Evolutionary conservation across 2,797 vertebrate genomes (phyloP).

Genomic region (Erethizon dorsatum): DNA sequence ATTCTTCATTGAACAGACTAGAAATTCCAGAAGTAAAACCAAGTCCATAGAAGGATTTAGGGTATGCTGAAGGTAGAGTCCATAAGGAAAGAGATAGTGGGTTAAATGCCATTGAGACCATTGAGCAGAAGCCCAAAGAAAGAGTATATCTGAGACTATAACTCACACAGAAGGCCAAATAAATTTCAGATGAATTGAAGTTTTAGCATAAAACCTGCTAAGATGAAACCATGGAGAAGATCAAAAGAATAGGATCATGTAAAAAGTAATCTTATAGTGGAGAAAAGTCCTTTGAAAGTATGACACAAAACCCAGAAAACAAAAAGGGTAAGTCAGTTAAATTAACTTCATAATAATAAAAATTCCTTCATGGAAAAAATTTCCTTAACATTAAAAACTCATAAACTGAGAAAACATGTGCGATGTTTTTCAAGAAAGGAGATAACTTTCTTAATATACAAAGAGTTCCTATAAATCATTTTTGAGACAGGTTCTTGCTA

Average conservation of each 20-base stretch:
- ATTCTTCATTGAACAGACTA: neutral
- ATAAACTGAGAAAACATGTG: constrained; percentile 25
- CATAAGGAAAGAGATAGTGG: neutral
- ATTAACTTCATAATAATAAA: constrained; percentile 30
- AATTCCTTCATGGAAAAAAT: neutral
- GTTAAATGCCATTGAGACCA: neutral
- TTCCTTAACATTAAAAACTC: constrained; percentile 12
- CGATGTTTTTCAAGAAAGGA: neutral
- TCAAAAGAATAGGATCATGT: neutral
- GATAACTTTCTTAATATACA: constrained; percentile 33
- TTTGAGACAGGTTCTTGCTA: neutral
- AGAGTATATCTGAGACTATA: neutral
- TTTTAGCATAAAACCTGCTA: neutral
- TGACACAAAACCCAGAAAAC: constrained; percentile 28
- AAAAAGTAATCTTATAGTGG: neutral
- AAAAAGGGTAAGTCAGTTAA: constrained; percentile 22
- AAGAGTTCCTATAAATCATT: neutral
- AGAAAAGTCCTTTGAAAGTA: constrained; percentile 11
- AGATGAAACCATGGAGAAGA: constrained; percentile 5
- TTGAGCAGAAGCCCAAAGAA: neutral
- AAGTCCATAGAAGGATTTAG: neutral
- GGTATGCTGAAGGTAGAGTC: neutral
- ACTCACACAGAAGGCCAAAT: neutral
- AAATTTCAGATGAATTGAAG: neutral
- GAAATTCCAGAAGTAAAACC: neutral